Evolutionary conservation across 2,797 vertebrate genomes (phyloP).

Genomic region (Helicolenus hilgendorfi): DNA sequence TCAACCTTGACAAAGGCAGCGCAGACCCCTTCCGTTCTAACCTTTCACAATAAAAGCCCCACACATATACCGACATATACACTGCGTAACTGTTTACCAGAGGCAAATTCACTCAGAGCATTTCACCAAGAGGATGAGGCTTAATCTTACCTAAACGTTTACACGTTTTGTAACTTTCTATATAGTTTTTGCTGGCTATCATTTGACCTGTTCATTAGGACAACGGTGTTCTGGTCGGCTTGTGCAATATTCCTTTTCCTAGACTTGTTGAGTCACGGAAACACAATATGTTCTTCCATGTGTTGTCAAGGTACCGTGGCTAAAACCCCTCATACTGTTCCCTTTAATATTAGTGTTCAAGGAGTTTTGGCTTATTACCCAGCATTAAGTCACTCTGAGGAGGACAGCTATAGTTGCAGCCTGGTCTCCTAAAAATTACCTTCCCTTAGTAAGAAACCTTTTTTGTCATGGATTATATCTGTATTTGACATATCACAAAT

Average conservation of each 20-base stretch:
- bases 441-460: not conserved
- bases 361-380: not conserved
- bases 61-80: too few relatives aligned
- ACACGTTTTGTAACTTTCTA: not conserved
- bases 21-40: too few relatives aligned
- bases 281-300: constrained; percentile 36
- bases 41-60: too few relatives aligned
- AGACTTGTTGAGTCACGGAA: constrained; percentile 34
- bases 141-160: not conserved
- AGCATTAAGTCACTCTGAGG: not conserved
- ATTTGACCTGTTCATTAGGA: not conserved
- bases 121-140: too few relatives aligned
- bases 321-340: not conserved
- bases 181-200: not conserved
- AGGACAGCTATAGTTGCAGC: not conserved
- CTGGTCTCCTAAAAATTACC: not conserved
- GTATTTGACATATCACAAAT: too few relatives aligned
- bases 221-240: not conserved
- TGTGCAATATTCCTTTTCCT: constrained; percentile 11
- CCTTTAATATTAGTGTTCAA: constrained; percentile 11
- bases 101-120: too few relatives aligned
- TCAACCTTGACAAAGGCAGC: too few relatives aligned
- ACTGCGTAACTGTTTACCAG: too few relatives aligned
- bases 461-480: too few relatives aligned
- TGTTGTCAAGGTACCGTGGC: constrained; percentile 3